A percentile compares a stretch with the other conserved stretches of the same genome.
phyloP scores from a whole-genome alignment of 2,797 vertebrate species.

The Characodon lateralis region DNA sequence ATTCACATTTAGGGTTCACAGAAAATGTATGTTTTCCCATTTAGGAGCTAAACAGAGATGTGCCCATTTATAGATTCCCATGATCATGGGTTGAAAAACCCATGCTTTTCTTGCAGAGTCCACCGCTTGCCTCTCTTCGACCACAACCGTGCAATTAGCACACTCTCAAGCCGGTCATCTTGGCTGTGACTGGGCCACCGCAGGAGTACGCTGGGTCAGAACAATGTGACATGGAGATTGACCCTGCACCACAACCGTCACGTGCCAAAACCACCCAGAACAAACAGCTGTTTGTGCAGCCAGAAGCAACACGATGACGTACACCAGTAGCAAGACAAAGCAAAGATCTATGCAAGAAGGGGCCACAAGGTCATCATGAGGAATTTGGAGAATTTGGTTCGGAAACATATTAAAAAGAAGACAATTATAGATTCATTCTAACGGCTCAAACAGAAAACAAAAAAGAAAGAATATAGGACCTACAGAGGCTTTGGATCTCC shows the following conservation, averaged over 20 bases:
- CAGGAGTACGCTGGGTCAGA: conserved; percentile 63
- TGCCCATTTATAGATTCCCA: conserved; percentile 70
- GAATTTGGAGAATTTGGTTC: conserved; percentile 4
- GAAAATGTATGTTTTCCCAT: conserved; percentile 51
- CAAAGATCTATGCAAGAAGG: conserved; percentile 7
- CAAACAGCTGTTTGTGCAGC: conserved; percentile 71
- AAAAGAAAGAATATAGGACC: neutral
- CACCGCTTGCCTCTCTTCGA: conserved; percentile 48
- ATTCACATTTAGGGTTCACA: conserved; percentile 41
- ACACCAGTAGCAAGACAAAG: conserved; percentile 28
- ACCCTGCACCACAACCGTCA: conserved; percentile 58
- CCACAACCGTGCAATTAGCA: conserved; percentile 74
- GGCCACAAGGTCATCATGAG: conserved; percentile 22
- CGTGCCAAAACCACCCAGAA: conserved; percentile 67
- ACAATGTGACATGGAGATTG: conserved; percentile 67
- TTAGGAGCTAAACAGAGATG: conserved; percentile 56
- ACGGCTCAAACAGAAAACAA: conserved; percentile 16
- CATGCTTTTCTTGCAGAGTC: conserved; percentile 41
- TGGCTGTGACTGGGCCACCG: conserved; percentile 55
- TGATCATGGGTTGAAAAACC: conserved; percentile 67
- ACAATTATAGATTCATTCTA: conserved; percentile 40
- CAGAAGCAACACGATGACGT: conserved; percentile 50
- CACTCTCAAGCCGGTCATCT: conserved; percentile 59
- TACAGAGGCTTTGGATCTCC: neutral
- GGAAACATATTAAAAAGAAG: conserved; percentile 9